Evolutionary conservation across 2,113 vertebrate species (phyloP), one percentile per base, ranked within the genome.

Genomic region (Oenanthe oenanthe): DNA sequence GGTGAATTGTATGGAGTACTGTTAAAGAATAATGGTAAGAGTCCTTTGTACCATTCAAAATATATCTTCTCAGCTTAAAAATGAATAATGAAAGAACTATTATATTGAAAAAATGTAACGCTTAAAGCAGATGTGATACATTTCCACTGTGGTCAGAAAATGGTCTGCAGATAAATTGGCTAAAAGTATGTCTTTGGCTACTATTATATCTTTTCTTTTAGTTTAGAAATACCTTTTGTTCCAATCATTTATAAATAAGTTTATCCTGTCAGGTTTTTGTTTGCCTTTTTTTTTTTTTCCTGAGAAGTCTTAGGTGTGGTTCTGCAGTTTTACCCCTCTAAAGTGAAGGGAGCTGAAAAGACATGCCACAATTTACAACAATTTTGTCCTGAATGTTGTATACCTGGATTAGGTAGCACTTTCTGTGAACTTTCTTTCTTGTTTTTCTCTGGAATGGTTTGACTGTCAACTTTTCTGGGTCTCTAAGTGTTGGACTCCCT

Each of bases 231-330:
- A 62, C 12, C 7, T 81, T 91, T 85, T 54, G 36, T 28, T 74
- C 28, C 18, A 40, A 31, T 42, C 0, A 6, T 26, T 75, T 79
- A 22, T 20, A 50, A 34, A 26, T 25, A 67, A 18, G 12, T 73
- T 79, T 68, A 13, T 16, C 6, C 14, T 22, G 7, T n/a, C 45
- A 53, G 12, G 4, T 16, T 51, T 50, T 51, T 51, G 50, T 51
- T 51, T 28, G 50, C 16, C 9, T 26, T 50, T 12, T 29, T 25
- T 21, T 14, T 72, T 26, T 13, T 17, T 40, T 7, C 16, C 12
- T 0, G 0, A 88, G 36, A 38, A 53, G 8, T 43, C 57, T 48
- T 22, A 75, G 18, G 8, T 0, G 1, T 22, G 8, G 13, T 70
- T 74, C 61, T 71, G 29, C 19, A 89, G 14, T 61, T 84, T 53